Conservation (phyloP, 2,888 invertebrate species). For the Sinohyriopsis cumingii region DNA sequence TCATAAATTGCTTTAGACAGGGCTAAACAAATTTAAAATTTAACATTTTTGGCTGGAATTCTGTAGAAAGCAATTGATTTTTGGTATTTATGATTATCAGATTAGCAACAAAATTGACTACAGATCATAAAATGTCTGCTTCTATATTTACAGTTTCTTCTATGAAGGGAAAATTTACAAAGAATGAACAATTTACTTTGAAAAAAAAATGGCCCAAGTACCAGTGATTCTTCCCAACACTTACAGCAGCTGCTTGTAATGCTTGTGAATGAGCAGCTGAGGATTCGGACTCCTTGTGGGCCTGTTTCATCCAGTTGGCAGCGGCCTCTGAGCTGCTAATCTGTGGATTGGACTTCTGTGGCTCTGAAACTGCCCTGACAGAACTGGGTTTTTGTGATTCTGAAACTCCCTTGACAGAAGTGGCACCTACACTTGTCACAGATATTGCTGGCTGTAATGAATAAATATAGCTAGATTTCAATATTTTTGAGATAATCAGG, state of each 20-base stretch:
- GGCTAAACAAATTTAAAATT: too few relatives aligned
- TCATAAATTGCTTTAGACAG: too few relatives aligned
- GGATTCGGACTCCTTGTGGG: slow-evolving; percentile 51
- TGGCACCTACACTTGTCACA: slow-evolving; percentile 7
- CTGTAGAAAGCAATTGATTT: too few relatives aligned
- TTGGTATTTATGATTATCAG: too few relatives aligned
- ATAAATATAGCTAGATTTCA: neutral
- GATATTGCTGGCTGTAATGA: slow-evolving; percentile 15
- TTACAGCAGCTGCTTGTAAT: slow-evolving; percentile 61
- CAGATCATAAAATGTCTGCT: too few relatives aligned
- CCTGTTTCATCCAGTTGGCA: slow-evolving; percentile 62
- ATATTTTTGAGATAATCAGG: neutral
- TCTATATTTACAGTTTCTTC: too few relatives aligned
- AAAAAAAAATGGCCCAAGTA: neutral
- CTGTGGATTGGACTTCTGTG: slow-evolving; percentile 9
- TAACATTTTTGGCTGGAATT: too few relatives aligned
- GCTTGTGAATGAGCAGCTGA: slow-evolving; percentile 43
- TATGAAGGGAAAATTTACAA: too few relatives aligned
- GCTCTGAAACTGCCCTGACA: slow-evolving; percentile 24
- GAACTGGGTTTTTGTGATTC: slow-evolving; percentile 18
- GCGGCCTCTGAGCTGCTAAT: slow-evolving; percentile 59
- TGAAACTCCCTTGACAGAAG: slow-evolving; percentile 1
- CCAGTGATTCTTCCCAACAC: slow-evolving; percentile 13
- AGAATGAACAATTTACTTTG: too few relatives aligned
- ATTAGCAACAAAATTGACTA: too few relatives aligned